These are phyloP conservation scores for Druceiella hillmani DNA, from an alignment of 2,888 invertebrate genomes.

Conservation along the genomic window DNA sequence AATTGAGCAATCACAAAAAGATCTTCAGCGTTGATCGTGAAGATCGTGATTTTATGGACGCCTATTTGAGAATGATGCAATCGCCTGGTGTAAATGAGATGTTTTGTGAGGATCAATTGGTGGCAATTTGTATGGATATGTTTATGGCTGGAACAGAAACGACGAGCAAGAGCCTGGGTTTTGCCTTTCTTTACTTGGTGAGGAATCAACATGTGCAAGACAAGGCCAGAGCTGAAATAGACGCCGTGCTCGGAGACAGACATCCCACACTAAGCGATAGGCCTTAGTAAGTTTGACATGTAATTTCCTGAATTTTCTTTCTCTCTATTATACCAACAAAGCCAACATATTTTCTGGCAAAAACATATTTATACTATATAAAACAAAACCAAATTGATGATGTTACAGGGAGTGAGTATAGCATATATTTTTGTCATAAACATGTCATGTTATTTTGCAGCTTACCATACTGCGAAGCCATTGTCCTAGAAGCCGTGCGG, in stretches of 20 bases:
- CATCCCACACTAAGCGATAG: constrained; percentile 66
- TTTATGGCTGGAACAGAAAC: constrained; percentile 87
- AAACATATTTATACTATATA: too few relatives aligned
- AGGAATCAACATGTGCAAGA: constrained; percentile 66
- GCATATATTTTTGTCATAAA: too few relatives aligned
- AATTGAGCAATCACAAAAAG: constrained; percentile 65
- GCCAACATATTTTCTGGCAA: too few relatives aligned
- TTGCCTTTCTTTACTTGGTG: constrained; percentile 69
- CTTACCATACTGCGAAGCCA: constrained; percentile 76
- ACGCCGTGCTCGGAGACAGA: constrained; percentile 65
- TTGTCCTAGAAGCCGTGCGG: constrained; percentile 70
- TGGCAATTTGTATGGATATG: constrained; percentile 79
- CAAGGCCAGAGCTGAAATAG: constrained; percentile 74
- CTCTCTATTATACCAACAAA: too few relatives aligned
- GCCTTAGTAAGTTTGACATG: constrained; percentile 58
- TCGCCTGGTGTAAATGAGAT: constrained; percentile 51
- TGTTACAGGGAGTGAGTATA: too few relatives aligned
- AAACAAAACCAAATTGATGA: too few relatives aligned
- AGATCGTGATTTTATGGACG: constrained; percentile 77
- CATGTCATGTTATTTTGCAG: constrained; percentile 37
- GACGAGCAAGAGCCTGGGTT: constrained; percentile 72
- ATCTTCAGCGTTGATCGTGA: constrained; percentile 54
- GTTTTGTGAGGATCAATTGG: constrained; percentile 66
- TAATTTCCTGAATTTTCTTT: too few relatives aligned
- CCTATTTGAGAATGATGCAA: constrained; percentile 64